These are phyloP conservation scores for Oppia nitens DNA, from an alignment of 1,140 invertebrate species.

Conservation along the genomic window DNA sequence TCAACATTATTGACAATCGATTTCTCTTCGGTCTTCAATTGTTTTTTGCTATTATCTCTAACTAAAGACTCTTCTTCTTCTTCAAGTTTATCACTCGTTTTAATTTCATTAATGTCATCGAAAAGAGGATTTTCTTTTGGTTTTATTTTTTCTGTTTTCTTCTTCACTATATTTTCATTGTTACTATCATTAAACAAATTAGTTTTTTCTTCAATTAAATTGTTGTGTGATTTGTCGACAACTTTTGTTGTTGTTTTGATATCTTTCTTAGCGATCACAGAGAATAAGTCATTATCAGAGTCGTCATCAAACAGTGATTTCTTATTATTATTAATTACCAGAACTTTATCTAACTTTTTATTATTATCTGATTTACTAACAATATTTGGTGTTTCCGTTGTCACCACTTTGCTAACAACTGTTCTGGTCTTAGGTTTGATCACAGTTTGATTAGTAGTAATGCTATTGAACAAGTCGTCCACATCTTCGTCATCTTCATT, in stretches of 20 bases:
- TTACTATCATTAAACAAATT: not conserved
- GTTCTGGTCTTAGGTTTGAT: too few relatives aligned
- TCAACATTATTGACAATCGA: not conserved
- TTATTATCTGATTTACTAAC: too few relatives aligned
- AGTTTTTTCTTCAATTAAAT: not conserved
- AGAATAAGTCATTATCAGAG: too few relatives aligned
- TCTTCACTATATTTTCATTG: not conserved
- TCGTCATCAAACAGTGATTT: not conserved
- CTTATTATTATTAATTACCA: too few relatives aligned
- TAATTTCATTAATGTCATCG: not conserved
- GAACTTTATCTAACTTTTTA: too few relatives aligned
- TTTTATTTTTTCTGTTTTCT: not conserved
- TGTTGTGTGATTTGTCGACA: not conserved
- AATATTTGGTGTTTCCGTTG: too few relatives aligned
- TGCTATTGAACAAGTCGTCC: too few relatives aligned
- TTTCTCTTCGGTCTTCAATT: not conserved
- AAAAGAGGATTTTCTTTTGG: not conserved
- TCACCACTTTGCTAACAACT: too few relatives aligned
- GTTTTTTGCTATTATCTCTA: not conserved
- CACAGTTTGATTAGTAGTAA: not conserved
- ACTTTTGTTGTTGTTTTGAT: not conserved
- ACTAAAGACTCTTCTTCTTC: not conserved
- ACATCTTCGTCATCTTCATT: too few relatives aligned
- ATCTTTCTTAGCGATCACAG: too few relatives aligned
- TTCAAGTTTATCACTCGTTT: not conserved